Conservation (phyloP, 2,113 vertebrate genomes). For the Condylura cristata region DNA sequence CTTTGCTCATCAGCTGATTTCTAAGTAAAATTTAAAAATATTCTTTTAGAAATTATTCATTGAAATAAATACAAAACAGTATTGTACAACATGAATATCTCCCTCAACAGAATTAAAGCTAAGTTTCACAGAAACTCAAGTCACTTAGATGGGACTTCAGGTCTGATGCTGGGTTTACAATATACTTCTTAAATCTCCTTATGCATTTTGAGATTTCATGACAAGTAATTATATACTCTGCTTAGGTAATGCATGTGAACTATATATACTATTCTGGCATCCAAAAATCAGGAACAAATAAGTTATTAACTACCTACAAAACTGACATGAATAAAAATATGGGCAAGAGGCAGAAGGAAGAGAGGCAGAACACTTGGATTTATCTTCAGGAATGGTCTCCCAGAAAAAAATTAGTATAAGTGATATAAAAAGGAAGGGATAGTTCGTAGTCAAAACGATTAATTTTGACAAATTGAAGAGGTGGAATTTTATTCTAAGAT, state of each 20-base stretch:
- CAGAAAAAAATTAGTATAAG: neutral
- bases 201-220: neutral
- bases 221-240: neutral
- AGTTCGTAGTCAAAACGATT: neutral
- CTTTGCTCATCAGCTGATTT: conserved; percentile 95
- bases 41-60: conserved; percentile 19
- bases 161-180: neutral
- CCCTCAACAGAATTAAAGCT: neutral
- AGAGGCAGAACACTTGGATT: neutral
- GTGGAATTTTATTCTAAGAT: conserved; percentile 30
- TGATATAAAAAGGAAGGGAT: neutral
- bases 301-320: neutral
- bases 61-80: neutral
- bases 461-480: neutral
- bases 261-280: neutral
- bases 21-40: conserved; percentile 84
- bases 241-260: neutral
- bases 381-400: neutral
- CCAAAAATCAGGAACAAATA: neutral
- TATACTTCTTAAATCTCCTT: neutral
- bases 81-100: neutral
- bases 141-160: neutral
- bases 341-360: neutral
- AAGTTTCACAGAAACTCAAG: neutral
- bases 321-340: neutral